Evolutionary conservation across 2,888 invertebrate species (phyloP), one percentile per base, ranked within the genome.

Genomic region (Aelia acuminata): DNA sequence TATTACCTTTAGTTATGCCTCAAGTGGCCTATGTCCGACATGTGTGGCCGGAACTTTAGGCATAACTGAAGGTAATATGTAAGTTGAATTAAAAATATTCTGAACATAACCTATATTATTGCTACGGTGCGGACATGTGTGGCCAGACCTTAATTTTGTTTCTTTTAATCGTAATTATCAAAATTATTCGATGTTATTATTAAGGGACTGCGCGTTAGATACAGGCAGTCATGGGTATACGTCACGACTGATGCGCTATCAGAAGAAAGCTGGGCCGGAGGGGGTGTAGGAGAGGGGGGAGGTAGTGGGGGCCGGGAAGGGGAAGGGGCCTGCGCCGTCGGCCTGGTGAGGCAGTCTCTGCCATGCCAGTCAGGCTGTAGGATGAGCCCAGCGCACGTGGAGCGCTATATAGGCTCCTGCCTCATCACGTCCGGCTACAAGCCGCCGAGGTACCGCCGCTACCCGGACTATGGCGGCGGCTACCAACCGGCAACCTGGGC

Each of bases 371-470:
- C 84, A 39, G 49, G 80, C 48, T 47, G 70, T 87, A 87, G 80
- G 80, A 87, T 87, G 87, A 87, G 87, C 84, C 80, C 87, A 87
- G 87, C 87, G 80, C 87, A 84, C 80, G 87, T 87, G 80, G 95
- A 95, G 93, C 93, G 94, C 91, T 95, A 94, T 92, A 94, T 94
- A 91, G 95, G 95, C 89, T 94, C 94, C 90, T 95, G 94, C 91
- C 92, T 95, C 90, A 94, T 95, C 90, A 93, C 94, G 50, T 93
- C 93, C 63, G 87, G 87, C 0, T 87, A 87, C 20, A 87, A 87
- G 35, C 87, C 87, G 89, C 92, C 91, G 90, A 91, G 91, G 53
- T 90, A 90, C 88, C 91, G 91, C 57, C 89, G 89, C 86, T 87
- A 85, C 39, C 87, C 87, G 63, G 87, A 87, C 26, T 87, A 87